Percentiles rank a stretch among this genome's conserved stretches.
These are phyloP conservation scores for Protonibea diacanthus DNA, from an alignment of 2,797 vertebrate species.

Conservation along the genomic window DNA sequence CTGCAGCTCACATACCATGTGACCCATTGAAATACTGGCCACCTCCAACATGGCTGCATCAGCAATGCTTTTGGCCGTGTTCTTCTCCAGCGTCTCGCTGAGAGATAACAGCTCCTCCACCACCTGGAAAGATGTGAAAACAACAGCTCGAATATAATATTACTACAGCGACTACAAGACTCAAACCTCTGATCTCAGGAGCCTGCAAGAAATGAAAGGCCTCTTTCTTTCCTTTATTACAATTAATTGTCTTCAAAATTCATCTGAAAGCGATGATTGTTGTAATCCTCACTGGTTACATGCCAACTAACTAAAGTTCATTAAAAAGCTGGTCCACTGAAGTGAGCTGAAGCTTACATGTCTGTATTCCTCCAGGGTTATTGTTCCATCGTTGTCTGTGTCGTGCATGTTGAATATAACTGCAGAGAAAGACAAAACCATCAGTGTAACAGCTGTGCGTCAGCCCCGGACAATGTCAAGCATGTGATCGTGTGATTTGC, in stretches of 20 bases:
- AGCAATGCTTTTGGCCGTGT: slow-evolving; percentile 91
- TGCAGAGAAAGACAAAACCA: slow-evolving; percentile 65
- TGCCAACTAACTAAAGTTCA: background rate
- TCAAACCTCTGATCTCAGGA: background rate
- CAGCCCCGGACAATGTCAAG: background rate
- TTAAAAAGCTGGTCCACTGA: background rate
- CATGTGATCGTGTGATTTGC: background rate
- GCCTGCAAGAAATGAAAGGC: background rate
- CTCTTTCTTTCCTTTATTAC: background rate
- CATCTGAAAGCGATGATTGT: background rate
- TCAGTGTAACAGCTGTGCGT: background rate
- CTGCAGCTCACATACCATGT: slow-evolving; percentile 86
- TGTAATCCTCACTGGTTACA: background rate
- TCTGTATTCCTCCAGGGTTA: slow-evolving; percentile 96
- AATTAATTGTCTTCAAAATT: slow-evolving; percentile 9
- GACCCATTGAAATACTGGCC: slow-evolving; percentile 92
- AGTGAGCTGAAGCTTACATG: slow-evolving; percentile 85
- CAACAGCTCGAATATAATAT: background rate
- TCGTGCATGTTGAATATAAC: slow-evolving; percentile 99
- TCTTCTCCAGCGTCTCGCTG: slow-evolving; percentile 90
- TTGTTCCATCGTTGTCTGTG: slow-evolving; percentile 94
- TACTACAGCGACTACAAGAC: background rate
- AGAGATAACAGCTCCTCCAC: slow-evolving; percentile 94
- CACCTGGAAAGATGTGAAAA: slow-evolving; percentile 82
- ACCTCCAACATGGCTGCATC: slow-evolving; percentile 99